phyloP scores from a whole-genome alignment of 64 coral and sea anemone genomes.

The Acropora tenuis region DNA sequence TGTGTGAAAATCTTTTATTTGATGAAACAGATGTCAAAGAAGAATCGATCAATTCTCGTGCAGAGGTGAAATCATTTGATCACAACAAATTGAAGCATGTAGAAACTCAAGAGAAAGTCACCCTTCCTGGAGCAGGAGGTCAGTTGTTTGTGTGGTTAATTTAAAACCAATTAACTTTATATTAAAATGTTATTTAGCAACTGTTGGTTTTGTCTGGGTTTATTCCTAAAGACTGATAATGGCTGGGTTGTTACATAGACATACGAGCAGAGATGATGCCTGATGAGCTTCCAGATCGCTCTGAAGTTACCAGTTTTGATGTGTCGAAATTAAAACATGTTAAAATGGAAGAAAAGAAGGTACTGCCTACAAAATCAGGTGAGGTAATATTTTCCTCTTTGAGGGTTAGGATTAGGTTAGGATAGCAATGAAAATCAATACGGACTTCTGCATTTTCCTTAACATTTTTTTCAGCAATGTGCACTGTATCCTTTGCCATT shows the following conservation, averaged over 20 bases:
- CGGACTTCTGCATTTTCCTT: too few species aligned
- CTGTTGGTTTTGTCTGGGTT: background rate
- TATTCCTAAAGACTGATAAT: background rate
- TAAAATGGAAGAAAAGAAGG: constrained; percentile 65
- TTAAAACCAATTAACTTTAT: too few species aligned
- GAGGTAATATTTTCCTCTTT: background rate
- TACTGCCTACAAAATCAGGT: constrained; percentile 68
- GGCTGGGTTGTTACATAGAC: constrained; percentile 12
- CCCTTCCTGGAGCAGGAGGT: constrained; percentile 78
- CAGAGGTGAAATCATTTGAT: constrained; percentile 86
- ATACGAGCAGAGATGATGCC: constrained; percentile 88
- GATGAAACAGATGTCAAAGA: constrained; percentile 79
- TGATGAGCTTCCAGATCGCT: constrained; percentile 75
- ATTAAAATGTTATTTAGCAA: too few species aligned
- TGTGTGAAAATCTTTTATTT: background rate
- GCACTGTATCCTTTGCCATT: too few species aligned
- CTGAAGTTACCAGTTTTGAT: constrained; percentile 71
- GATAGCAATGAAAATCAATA: too few species aligned
- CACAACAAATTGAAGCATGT: constrained; percentile 90
- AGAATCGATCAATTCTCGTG: constrained; percentile 70
- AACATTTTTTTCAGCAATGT: too few species aligned
- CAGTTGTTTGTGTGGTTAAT: background rate
- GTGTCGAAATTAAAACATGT: constrained; percentile 70
- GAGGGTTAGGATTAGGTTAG: too few species aligned
- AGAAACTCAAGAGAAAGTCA: constrained; percentile 81